Base-by-base conservation (phyloP, 1,140 invertebrate species). In the Drosophila oshimai region DNA sequence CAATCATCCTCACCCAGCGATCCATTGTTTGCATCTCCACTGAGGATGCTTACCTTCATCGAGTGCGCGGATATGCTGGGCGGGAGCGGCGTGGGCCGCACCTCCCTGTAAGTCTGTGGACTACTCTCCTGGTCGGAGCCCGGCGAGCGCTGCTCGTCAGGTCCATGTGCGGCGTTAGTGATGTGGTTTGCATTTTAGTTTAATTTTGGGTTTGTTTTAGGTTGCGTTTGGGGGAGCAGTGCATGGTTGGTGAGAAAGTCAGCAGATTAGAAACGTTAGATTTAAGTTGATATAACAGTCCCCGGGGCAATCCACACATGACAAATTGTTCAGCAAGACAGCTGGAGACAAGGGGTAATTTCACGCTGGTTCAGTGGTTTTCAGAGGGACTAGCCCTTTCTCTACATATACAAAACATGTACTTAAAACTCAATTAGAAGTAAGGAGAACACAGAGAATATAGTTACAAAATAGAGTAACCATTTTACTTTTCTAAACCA, bases 11-110 rank as follows among this genome's bases (percentile, higher is more conserved):
- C 4, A 20, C 20, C 37, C 28, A 12, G 3, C 3, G 12, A 1
- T 9, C 20, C 6, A 6, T 1, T 1, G 4, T 4, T 12, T n/a
- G 4, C 4, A 3, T 12, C n/a, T 15, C n/a, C 10, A 7, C 0
- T 1, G 6, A 17, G 7, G 6, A 13, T 4, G 17, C 50, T 69
- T 83, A 91, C 90, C 90, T 91, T 91, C 90, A 91, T 91, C 37
- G 90, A 91, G 58, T 91, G 90, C 22, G 90, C 72, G 22, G 90
- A 91, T 42, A 89, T 88, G 74, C 90, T 91, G 44, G 90, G 88
- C 29, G 89, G 89, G n/a, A 91, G 84, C 41, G 80, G 86, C 54
- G 74, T 57, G 46, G 76, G 68, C 45, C 86, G 79, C 69, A 55
- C 51, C 57, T 91, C 88, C 67, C 86, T 70, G 44, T 86, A 90